These are phyloP conservation scores for Mesoclemmys tuberculata DNA, from an alignment of 2,113 vertebrate species.

Conservation along the genomic window DNA sequence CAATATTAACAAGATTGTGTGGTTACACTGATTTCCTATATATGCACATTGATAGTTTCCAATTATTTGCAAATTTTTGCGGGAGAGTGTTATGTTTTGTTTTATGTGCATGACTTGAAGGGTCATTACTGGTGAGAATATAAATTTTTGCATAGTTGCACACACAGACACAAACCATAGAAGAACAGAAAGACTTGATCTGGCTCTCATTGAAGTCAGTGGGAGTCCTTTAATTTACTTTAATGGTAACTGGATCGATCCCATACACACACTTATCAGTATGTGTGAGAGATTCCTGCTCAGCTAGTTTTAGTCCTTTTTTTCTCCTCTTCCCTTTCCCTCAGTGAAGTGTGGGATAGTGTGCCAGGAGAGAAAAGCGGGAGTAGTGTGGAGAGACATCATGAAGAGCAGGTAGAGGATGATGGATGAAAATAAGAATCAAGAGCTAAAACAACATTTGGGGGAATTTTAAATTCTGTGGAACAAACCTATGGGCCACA, in stretches of 20 bases:
- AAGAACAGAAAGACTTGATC: neutral
- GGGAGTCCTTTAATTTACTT: too few relatives aligned
- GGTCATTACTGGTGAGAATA: neutral
- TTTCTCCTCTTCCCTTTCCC: neutral
- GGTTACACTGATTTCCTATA: neutral
- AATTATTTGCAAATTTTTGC: neutral
- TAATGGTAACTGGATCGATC: neutral
- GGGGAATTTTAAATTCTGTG: too few relatives aligned
- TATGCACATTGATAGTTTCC: neutral
- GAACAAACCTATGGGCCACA: too few relatives aligned
- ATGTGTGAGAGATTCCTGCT: neutral
- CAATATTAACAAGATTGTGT: neutral
- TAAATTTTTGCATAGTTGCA: accelerated
- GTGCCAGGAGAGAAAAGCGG: neutral
- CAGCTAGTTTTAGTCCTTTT: neutral
- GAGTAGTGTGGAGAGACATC: neutral
- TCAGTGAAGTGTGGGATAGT: neutral
- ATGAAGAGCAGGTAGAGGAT: neutral
- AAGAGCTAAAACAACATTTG: too few relatives aligned
- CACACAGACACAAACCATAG: neutral
- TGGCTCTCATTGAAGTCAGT: too few relatives aligned
- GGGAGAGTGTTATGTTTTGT: neutral
- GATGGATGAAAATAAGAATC: neutral
- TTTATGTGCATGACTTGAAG: neutral
- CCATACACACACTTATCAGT: neutral